phyloP scores from a whole-genome alignment of 1,140 invertebrate genomes.

The Monochamus saltuarius region DNA sequence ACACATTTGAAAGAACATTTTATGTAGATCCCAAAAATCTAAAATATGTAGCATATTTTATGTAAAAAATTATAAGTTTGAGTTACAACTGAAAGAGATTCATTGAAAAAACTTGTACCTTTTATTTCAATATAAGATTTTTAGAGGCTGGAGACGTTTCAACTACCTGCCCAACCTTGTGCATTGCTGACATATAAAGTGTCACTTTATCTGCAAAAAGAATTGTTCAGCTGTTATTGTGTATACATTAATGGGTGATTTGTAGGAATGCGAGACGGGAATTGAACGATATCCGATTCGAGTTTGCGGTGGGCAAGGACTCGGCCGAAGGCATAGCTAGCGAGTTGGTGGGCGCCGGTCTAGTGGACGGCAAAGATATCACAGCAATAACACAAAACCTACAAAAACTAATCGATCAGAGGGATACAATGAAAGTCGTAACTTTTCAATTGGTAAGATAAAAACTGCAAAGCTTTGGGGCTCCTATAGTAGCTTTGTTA shows the following conservation, averaged over 20 bases:
- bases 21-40: no score
- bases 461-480: neutral
- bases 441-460: conserved; percentile 87
- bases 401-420: conserved; percentile 82
- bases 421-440: conserved; percentile 64
- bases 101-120: no score
- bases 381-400: conserved; percentile 89
- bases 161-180: no score
- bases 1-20: no score
- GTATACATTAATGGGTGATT: neutral
- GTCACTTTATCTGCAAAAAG: neutral
- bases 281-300: conserved; percentile 96
- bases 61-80: no score
- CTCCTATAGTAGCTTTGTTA: conserved; percentile 22
- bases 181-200: no score
- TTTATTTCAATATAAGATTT: no score
- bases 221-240: neutral
- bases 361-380: conserved; percentile 90
- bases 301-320: conserved; percentile 90
- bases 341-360: conserved; percentile 90
- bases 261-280: conserved; percentile 83
- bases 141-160: no score
- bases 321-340: conserved; percentile 91
- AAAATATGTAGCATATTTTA: no score
- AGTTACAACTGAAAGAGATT: no score